Conservation (phyloP, 2,113 vertebrate species). For the Pogonocichla stellata region DNA sequence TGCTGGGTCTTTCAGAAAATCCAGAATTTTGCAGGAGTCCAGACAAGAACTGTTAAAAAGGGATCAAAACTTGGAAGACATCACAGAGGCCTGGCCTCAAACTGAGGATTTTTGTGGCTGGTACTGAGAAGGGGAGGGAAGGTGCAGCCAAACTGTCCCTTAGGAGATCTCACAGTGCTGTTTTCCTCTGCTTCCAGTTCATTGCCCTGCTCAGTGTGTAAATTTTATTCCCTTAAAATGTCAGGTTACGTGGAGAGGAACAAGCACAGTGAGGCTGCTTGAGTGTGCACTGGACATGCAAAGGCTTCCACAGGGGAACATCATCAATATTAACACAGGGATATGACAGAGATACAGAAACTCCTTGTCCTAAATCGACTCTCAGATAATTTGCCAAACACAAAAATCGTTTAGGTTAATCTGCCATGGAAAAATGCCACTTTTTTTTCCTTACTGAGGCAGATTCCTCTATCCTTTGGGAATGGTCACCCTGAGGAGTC, state of each 20-base stretch:
- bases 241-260: not conserved
- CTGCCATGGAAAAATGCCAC: not conserved
- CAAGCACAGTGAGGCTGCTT: not conserved
- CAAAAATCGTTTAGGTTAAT: not conserved
- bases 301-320: not conserved
- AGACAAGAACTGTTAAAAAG: not conserved
- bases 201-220: not conserved
- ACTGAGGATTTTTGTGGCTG: not conserved
- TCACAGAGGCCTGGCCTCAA: not conserved
- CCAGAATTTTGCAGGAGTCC: not conserved
- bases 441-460: not conserved
- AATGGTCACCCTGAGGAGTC: accelerated
- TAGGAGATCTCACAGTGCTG: not conserved
- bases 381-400: not conserved
- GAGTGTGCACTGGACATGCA: not conserved
- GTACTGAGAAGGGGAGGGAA: not conserved
- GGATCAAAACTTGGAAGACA: not conserved
- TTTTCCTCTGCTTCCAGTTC: not conserved
- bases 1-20: not conserved
- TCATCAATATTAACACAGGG: not conserved
- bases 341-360: not conserved
- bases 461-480: not conserved
- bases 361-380: not conserved
- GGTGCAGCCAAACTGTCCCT: not conserved
- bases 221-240: not conserved